A percentile compares a stretch with the other conserved stretches of the same genome.
Evolutionary conservation across 2,888 invertebrate genomes (phyloP).

Genomic region (Deladenus siricidicola): DNA sequence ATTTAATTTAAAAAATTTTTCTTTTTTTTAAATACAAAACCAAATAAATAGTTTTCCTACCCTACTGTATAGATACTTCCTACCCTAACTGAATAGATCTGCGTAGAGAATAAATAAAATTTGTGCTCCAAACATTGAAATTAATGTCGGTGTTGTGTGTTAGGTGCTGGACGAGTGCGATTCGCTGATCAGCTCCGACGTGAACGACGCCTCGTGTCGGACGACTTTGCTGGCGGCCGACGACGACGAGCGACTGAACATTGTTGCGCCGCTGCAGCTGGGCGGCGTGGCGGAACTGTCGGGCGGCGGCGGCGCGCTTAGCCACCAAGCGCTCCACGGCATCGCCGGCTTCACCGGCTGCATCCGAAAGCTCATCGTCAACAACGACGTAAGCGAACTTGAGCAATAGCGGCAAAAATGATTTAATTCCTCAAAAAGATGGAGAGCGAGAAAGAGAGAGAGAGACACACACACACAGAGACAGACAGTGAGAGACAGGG

Average conservation of each 20-base stretch:
- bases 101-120: too few relatives aligned
- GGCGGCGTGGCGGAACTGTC: conserved; percentile 68
- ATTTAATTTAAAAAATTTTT: too few relatives aligned
- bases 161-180: conserved; percentile 41
- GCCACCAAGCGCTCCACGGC: conserved; percentile 12
- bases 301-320: neutral
- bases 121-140: too few relatives aligned
- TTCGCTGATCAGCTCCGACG: conserved; percentile 12
- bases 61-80: too few relatives aligned
- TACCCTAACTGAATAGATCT: too few relatives aligned
- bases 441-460: too few relatives aligned
- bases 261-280: conserved; percentile 58
- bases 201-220: conserved; percentile 27
- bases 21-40: too few relatives aligned
- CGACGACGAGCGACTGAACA: conserved; percentile 51
- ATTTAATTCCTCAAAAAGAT: neutral
- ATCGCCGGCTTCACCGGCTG: conserved; percentile 79
- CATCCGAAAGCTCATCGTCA: conserved; percentile 85
- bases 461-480: too few relatives aligned
- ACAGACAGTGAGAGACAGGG: too few relatives aligned
- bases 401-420: neutral
- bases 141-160: too few relatives aligned
- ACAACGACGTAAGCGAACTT: conserved; percentile 66
- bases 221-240: conserved; percentile 35
- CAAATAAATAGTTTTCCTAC: too few relatives aligned